phyloP scores from a whole-genome alignment of 2,888 invertebrate genomes.

The Himalopsyche japonica region DNA sequence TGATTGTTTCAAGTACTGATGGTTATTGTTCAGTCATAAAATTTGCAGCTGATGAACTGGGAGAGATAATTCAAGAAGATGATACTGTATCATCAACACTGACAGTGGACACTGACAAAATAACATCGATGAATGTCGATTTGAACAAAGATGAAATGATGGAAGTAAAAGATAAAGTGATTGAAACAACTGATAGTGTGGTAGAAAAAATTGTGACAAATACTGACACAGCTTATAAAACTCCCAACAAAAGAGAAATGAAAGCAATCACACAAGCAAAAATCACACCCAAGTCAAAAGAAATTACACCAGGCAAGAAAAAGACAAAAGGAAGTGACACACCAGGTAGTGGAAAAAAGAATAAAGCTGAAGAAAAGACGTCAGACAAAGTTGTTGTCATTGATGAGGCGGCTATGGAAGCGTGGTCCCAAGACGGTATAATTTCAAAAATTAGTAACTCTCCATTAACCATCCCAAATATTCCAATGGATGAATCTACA shows the following conservation, averaged over 20 bases:
- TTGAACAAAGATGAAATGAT: slow-evolving; percentile 29
- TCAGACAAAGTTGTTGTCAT: slow-evolving; percentile 50
- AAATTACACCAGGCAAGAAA: slow-evolving; percentile 40
- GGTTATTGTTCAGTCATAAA: slow-evolving; percentile 85
- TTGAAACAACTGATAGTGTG: background rate
- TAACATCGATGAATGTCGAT: slow-evolving; percentile 1
- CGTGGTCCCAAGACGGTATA: slow-evolving; percentile 57
- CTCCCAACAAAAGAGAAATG: slow-evolving; percentile 9
- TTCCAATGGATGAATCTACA: slow-evolving; percentile 51
- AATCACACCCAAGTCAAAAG: slow-evolving; percentile 40
- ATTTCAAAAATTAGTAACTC: slow-evolving; percentile 13
- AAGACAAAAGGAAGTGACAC: slow-evolving; percentile 45
- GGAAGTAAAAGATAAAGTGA: slow-evolving; percentile 24
- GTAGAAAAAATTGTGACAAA: background rate
- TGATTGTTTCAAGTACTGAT: slow-evolving; percentile 84
- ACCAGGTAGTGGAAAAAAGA: slow-evolving; percentile 45
- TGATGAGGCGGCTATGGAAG: slow-evolving; percentile 56
- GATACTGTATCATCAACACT: slow-evolving; percentile 4
- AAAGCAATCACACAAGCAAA: slow-evolving; percentile 36
- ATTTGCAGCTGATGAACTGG: slow-evolving; percentile 76
- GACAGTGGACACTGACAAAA: slow-evolving; percentile 3
- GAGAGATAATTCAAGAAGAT: slow-evolving; percentile 46
- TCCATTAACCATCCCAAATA: background rate
- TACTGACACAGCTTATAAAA: background rate
- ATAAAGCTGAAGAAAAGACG: background rate